Percentiles rank a stretch among this genome's conserved stretches.
Conservation (phyloP, 2,888 invertebrate genomes). For the Polyommatus iphigenia region DNA sequence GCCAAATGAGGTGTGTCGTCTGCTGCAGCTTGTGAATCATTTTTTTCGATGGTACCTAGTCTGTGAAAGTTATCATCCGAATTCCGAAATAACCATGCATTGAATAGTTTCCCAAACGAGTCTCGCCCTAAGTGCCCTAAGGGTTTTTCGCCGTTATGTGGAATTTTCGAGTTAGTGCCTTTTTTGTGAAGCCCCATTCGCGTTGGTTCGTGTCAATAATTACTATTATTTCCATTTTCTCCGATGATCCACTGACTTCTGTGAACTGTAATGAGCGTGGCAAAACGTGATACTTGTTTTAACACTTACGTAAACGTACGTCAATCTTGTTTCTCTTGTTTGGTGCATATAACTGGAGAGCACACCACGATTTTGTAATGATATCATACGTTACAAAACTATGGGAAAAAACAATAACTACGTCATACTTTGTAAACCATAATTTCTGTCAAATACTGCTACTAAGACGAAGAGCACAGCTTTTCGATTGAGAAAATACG, state of each 20-base stretch:
- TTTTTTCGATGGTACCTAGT: conserved; percentile 27
- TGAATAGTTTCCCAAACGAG: conserved; percentile 56
- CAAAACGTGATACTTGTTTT: conserved; percentile 40
- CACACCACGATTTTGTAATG: background rate
- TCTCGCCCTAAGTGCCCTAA: conserved; percentile 54
- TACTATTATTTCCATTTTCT: conserved; percentile 73
- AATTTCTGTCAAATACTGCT: too few species aligned
- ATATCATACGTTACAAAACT: background rate
- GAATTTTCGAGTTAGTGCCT: conserved; percentile 74
- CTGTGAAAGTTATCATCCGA: conserved; percentile 39
- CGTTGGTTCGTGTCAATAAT: conserved; percentile 75
- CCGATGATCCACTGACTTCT: conserved; percentile 67
- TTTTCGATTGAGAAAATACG: too few species aligned
- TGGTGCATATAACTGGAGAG: background rate
- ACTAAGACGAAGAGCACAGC: too few species aligned
- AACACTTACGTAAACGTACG: background rate
- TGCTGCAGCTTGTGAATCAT: too few species aligned
- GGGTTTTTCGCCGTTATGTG: conserved; percentile 69
- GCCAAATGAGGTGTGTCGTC: too few species aligned
- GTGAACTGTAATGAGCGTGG: conserved; percentile 55
- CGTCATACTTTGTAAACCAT: too few species aligned
- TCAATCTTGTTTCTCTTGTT: background rate
- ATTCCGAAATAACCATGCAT: conserved; percentile 53
- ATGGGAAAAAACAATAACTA: background rate
- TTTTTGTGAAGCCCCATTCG: conserved; percentile 61